Conservation (phyloP, 1,140 invertebrate genomes). For the Lordiphosa mommai region DNA sequence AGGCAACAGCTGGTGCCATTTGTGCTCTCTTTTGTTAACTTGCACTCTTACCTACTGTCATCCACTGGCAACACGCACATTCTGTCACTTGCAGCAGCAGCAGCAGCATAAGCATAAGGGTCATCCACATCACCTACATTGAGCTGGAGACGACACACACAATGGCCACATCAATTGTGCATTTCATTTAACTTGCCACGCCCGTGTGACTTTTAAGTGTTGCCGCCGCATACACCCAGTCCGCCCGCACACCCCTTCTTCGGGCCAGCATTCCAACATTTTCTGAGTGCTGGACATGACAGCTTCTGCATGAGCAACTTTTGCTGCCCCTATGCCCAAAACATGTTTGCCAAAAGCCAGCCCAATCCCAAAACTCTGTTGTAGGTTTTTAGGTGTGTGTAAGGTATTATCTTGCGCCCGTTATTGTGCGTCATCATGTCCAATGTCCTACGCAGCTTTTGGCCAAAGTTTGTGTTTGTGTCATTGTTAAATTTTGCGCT, state of each 20-base stretch:
- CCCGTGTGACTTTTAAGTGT: slow-evolving; percentile 76
- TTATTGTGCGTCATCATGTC: slow-evolving; percentile 36
- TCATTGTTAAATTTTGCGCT: slow-evolving; percentile 79
- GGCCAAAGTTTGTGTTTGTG: slow-evolving; percentile 66
- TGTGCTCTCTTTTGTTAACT: slow-evolving; percentile 12
- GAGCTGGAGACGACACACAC: slow-evolving; percentile 30
- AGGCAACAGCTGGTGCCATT: slow-evolving; percentile 45
- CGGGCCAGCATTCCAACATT: slow-evolving; percentile 40
- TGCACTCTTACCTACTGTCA: slow-evolving; percentile 6
- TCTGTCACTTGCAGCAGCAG: slow-evolving; percentile 53
- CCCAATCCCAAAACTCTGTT: slow-evolving; percentile 2
- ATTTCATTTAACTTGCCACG: slow-evolving; percentile 76
- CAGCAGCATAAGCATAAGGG: slow-evolving; percentile 25
- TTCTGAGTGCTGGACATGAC: slow-evolving; percentile 74
- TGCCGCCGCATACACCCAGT: slow-evolving; percentile 21
- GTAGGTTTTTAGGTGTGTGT: slow-evolving; percentile 72
- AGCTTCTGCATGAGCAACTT: slow-evolving; percentile 76
- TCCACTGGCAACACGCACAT: slow-evolving; percentile 12
- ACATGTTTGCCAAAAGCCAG: slow-evolving; percentile 36
- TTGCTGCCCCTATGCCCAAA: slow-evolving; percentile 57
- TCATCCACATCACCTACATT: slow-evolving; percentile 42
- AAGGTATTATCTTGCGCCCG: slow-evolving; percentile 69
- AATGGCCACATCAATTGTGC: slow-evolving; percentile 73
- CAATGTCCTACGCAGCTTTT: slow-evolving; percentile 43
- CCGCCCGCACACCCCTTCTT: slow-evolving; percentile 12